Base-by-base conservation (phyloP, 2,797 vertebrate species). In the Acrocephalus scirpaceus region DNA sequence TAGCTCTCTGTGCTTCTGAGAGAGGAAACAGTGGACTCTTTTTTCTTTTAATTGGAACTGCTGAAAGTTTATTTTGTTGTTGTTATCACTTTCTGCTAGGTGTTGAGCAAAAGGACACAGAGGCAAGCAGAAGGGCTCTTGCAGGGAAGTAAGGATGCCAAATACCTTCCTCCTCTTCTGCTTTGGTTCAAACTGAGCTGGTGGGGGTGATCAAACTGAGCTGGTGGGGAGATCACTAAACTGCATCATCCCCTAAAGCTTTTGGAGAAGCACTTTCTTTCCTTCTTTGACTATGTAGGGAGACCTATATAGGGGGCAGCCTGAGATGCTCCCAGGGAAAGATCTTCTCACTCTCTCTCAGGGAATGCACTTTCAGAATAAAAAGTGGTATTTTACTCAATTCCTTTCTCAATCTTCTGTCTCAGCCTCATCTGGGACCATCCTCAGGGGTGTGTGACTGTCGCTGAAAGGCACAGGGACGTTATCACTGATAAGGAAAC, bases 51-150 rank as follows among this genome's bases (percentile, higher is more conserved):
- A 88, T 32, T 92, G 60, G 70, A 90, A 16, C 70, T 84, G 76
- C 29, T 91, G 82, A 88, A 86, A 78, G 70, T 86, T 88, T 90
- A 38, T 95, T 92, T 86, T 92, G 89, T 73, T 95, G 64, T 79
- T 77, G 72, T 91, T 95, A 86, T 88, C 90, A 47, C 42, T 92
- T 93, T 72, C 76, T 91, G 47, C 73, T 86, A 81, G 56, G 44
- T 36, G 50, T 69, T 4, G 5, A 86, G 53, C 5, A 5, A 92
- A 95, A 92, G 22, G 66, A 80, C 21, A 10, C 0, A 7, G 36
- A 74, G 45, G 13, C 64, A 73, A 92, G 45, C 36, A 74, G 50
- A 61, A 30, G 34, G 74, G 26, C 20, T 92, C 50, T 61, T 34
- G 45, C 40, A 54, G 54, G 60, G 48, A 86, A 60, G 27, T 25